Evolutionary conservation across 2,797 vertebrate species (phyloP).

Genomic region (Cirrhinus mrigala): DNA sequence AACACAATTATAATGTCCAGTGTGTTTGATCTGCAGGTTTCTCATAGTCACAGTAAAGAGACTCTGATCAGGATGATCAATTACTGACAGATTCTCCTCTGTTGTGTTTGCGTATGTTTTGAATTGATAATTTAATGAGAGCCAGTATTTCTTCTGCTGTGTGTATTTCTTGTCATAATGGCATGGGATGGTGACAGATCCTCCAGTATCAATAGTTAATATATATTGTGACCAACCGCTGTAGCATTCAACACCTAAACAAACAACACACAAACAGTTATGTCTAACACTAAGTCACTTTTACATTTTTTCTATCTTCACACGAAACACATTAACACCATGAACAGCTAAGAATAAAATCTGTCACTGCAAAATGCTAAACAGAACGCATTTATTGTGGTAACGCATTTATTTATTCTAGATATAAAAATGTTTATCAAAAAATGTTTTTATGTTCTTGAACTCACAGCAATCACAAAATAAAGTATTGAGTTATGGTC

Average conservation of each 20-base stretch:
- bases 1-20: not conserved
- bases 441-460: too few species aligned
- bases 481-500: too few species aligned
- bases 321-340: too few species aligned
- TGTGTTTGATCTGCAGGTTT: conserved; percentile 37
- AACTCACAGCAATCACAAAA: too few species aligned
- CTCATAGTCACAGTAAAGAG: conserved; percentile 47
- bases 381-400: not conserved
- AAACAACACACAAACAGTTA: not conserved
- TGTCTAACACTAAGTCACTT: not conserved
- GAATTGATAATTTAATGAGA: rapidly evolving
- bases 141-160: conserved; percentile 55
- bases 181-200: conserved; percentile 39
- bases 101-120: conserved; percentile 19
- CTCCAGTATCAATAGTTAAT: conserved; percentile 44
- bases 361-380: not conserved
- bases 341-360: not conserved
- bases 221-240: rapidly evolving
- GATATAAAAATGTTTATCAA: too few species aligned
- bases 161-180: conserved; percentile 46
- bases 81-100: conserved; percentile 35
- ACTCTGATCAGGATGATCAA: conserved; percentile 48
- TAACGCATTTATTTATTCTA: too few species aligned
- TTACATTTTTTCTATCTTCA: not conserved
- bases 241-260: not conserved